Conservation (phyloP, 2,113 vertebrate species). For the Gopherus flavomarginatus region DNA sequence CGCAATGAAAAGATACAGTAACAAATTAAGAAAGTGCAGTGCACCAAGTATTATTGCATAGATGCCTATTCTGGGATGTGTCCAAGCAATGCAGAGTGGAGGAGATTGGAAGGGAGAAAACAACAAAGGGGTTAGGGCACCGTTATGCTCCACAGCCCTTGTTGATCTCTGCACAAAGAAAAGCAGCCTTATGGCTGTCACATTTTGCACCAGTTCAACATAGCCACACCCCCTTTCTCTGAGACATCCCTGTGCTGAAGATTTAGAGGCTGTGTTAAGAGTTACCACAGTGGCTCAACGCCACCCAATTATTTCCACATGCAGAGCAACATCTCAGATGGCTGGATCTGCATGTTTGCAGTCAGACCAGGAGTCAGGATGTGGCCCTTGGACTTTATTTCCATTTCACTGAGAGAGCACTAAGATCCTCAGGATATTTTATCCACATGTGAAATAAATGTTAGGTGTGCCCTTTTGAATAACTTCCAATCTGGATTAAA, state of each 20-base stretch:
- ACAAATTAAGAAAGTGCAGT: not conserved
- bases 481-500: slow-evolving; percentile 1
- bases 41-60: not conserved
- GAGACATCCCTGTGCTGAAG: not conserved
- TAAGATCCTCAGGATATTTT: not conserved
- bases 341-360: not conserved
- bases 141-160: not conserved
- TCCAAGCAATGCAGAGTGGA: not conserved
- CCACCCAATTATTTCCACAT: not conserved
- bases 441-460: not conserved
- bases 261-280: not conserved
- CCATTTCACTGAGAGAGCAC: not conserved
- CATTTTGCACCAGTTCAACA: slow-evolving; percentile 4
- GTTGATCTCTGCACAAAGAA: not conserved
- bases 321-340: not conserved
- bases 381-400: not conserved
- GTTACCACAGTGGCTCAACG: not conserved
- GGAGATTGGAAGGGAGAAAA: not conserved
- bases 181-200: not conserved
- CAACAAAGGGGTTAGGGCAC: not conserved
- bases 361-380: not conserved
- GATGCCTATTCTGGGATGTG: not conserved
- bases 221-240: not conserved
- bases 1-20: not conserved
- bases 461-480: not conserved